These are phyloP conservation scores for Pungitius pungitius DNA, from an alignment of 2,113 vertebrate genomes.

Conservation along the genomic window DNA sequence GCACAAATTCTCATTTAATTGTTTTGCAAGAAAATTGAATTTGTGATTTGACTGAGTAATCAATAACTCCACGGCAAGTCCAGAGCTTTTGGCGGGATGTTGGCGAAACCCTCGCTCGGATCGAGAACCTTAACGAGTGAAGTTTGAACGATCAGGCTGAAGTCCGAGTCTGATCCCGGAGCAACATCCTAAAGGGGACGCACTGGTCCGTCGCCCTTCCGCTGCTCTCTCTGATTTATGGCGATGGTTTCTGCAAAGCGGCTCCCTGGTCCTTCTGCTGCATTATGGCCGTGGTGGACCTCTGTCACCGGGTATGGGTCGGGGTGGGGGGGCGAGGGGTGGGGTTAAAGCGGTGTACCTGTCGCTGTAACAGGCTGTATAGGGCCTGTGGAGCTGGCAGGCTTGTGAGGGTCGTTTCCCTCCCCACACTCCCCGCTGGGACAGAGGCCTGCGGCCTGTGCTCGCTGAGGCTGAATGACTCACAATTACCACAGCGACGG, in stretches of 20 bases:
- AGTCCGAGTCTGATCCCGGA: slow-evolving; percentile 7
- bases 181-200: slow-evolving; percentile 2
- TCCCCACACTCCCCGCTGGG: slow-evolving; percentile 52
- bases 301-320: slow-evolving; percentile 18
- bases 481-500: slow-evolving; percentile 76
- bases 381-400: slow-evolving; percentile 71
- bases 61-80: no score
- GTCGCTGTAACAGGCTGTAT: slow-evolving; percentile 75
- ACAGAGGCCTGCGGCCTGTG: slow-evolving; percentile 65
- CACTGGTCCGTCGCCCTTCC: slow-evolving; percentile 22
- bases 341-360: slow-evolving; percentile 69
- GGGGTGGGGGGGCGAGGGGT: no score
- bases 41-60: neutral
- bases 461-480: slow-evolving; percentile 77
- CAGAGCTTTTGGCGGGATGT: neutral
- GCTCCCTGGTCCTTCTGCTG: slow-evolving; percentile 32
- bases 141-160: neutral
- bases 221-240: slow-evolving; percentile 2
- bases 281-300: slow-evolving; percentile 18
- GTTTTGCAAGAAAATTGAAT: neutral
- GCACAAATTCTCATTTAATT: neutral
- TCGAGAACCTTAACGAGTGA: neutral
- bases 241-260: slow-evolving; percentile 45
- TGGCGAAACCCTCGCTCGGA: neutral
- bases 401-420: slow-evolving; percentile 37